These are phyloP conservation scores for Cryptotis parvus DNA, from an alignment of 2,113 vertebrate genomes.

Conservation along the genomic window DNA sequence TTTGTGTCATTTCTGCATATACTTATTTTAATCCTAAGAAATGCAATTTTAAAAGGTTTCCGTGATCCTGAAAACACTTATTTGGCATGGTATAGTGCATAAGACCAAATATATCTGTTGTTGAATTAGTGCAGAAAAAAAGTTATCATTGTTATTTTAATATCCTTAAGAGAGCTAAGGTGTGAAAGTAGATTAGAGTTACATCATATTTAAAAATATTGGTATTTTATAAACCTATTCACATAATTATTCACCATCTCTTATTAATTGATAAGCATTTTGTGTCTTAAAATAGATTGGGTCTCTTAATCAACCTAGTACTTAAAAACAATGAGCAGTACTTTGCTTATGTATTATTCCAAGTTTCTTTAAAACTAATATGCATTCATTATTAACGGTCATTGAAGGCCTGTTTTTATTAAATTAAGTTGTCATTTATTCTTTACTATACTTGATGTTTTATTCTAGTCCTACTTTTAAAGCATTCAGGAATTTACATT, in stretches of 20 bases:
- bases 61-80: not conserved
- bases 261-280: not conserved
- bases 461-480: slow-evolving; percentile 62
- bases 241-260: not conserved
- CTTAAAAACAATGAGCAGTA: not conserved
- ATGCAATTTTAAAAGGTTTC: not conserved
- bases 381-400: not conserved
- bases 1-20: not conserved
- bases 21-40: not conserved
- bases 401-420: not conserved
- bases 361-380: slow-evolving; percentile 1
- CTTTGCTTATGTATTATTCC: not conserved
- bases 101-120: not conserved
- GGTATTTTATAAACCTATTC: not conserved
- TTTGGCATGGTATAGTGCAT: not conserved
- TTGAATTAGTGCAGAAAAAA: not conserved
- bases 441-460: not conserved
- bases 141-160: not conserved
- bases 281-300: not conserved
- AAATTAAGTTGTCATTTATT: not conserved
- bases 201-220: not conserved
- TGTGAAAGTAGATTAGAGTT: not conserved
- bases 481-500: not conserved
- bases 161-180: not conserved
- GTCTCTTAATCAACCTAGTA: not conserved